Conservation (phyloP, 2,113 vertebrate species). For the Candoia aspera region DNA sequence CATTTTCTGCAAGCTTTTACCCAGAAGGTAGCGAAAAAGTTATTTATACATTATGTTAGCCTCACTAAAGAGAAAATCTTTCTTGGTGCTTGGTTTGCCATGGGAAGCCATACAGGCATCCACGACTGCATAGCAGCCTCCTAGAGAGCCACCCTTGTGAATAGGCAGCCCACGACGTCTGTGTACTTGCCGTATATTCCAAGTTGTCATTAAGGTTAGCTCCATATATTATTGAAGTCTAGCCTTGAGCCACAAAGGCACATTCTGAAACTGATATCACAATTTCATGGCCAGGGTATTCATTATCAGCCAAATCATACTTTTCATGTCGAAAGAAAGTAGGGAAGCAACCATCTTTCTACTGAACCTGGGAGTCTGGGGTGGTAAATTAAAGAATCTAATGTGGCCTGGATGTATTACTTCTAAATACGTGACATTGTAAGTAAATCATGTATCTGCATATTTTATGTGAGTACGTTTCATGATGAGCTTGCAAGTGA, state of each 20-base stretch:
- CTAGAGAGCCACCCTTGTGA: not conserved
- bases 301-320: not conserved
- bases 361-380: not conserved
- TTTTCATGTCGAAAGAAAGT: not conserved
- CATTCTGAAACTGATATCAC: not conserved
- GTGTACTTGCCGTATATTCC: not conserved
- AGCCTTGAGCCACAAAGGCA: constrained; percentile 6
- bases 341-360: not conserved
- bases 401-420: not conserved
- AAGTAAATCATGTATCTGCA: not conserved
- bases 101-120: not conserved
- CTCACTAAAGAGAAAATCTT: not conserved
- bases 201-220: not conserved
- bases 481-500: not conserved
- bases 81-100: not conserved
- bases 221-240: constrained; percentile 1
- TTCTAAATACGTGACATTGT: not conserved
- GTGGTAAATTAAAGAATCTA: not conserved
- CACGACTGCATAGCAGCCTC: not conserved
- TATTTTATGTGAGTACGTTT: not conserved
- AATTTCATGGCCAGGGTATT: not conserved
- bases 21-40: not conserved
- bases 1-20: not conserved
- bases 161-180: not conserved
- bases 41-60: not conserved